A percentile compares a stretch with the other conserved stretches of the same genome.
Conservation (phyloP, 2,888 invertebrate species). For the Tenthredo scrophulariae region DNA sequence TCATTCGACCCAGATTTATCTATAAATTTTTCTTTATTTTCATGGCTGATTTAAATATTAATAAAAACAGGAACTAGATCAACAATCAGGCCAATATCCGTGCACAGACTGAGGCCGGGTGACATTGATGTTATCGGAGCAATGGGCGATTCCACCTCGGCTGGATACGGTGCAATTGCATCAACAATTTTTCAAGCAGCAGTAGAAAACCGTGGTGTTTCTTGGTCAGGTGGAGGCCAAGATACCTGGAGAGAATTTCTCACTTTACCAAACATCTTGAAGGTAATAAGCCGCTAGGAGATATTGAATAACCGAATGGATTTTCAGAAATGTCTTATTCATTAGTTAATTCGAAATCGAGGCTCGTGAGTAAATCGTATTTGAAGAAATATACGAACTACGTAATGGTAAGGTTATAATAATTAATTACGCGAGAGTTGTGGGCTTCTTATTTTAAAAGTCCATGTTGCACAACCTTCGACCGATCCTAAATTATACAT, state of each 20-base stretch:
- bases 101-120: constrained; percentile 82
- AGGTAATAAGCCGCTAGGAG: constrained; percentile 75
- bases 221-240: constrained; percentile 81
- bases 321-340: neutral
- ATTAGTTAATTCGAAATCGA: neutral
- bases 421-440: neutral
- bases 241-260: constrained; percentile 85
- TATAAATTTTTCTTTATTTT: neutral
- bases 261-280: constrained; percentile 87
- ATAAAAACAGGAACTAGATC: constrained; percentile 65
- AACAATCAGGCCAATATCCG: constrained; percentile 78
- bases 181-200: constrained; percentile 76
- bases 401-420: neutral
- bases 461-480: neutral
- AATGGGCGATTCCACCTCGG: constrained; percentile 83
- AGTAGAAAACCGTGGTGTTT: constrained; percentile 71
- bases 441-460: neutral
- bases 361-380: neutral
- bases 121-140: constrained; percentile 83
- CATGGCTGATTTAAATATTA: neutral
- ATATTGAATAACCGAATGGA: neutral
- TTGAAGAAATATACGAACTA: neutral
- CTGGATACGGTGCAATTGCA: constrained; percentile 81
- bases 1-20: neutral
- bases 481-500: neutral